These are phyloP conservation scores for Coenonympha arcania DNA, from an alignment of 2,888 invertebrate genomes.

Conservation along the genomic window DNA sequence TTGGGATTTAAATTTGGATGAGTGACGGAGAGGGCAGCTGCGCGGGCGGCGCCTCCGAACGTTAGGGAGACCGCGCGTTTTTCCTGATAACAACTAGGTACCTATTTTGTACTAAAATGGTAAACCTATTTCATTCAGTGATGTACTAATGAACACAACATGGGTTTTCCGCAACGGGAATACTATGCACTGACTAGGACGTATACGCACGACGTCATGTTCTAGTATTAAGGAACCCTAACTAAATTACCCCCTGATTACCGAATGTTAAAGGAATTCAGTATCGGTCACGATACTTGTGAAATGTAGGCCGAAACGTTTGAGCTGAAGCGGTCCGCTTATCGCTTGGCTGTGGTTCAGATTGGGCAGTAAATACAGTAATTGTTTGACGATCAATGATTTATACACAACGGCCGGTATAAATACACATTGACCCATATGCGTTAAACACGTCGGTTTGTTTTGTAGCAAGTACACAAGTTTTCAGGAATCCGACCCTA, in stretches of 20 bases:
- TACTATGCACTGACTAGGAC: too few relatives aligned
- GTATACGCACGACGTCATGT: too few relatives aligned
- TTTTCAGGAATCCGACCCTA: constrained; percentile 20
- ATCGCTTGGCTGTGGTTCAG: constrained; percentile 52
- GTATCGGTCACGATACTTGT: constrained; percentile 22
- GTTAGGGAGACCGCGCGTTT: constrained; percentile 53
- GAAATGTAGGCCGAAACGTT: constrained; percentile 29
- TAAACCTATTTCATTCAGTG: too few relatives aligned
- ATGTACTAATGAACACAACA: too few relatives aligned
- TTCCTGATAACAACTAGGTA: constrained; percentile 45
- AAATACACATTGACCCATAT: constrained; percentile 33
- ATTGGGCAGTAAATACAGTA: constrained; percentile 39
- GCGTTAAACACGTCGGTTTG: constrained; percentile 7
- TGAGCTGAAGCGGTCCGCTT: constrained; percentile 35
- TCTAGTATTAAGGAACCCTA: too few relatives aligned
- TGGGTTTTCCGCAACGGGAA: too few relatives aligned
- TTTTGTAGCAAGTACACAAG: not conserved
- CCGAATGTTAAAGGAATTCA: constrained; percentile 31
- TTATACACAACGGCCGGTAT: constrained; percentile 41
- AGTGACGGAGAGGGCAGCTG: constrained; percentile 75
- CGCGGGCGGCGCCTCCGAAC: constrained; percentile 68
- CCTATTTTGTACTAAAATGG: too few relatives aligned
- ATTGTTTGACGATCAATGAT: constrained; percentile 48
- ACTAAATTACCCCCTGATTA: constrained; percentile 38
- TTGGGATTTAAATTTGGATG: constrained; percentile 74